These are phyloP conservation scores for Drosophila parthenogenetica DNA, from an alignment of 2,888 invertebrate species.

Conservation along the genomic window DNA sequence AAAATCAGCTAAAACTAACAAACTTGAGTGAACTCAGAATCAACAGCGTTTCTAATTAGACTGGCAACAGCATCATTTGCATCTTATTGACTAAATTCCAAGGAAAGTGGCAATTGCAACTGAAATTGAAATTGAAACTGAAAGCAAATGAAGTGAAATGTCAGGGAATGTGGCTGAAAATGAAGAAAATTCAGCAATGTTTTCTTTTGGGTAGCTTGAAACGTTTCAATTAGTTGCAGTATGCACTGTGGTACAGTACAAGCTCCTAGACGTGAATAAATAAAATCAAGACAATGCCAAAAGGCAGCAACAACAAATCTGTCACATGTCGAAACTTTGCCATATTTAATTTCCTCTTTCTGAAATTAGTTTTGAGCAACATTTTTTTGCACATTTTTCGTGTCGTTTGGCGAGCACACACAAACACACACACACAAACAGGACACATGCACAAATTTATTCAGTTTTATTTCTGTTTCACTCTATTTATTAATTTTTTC, in stretches of 20 bases:
- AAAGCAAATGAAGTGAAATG: conserved; percentile 61
- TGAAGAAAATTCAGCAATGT: conserved; percentile 56
- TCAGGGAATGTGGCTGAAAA: conserved; percentile 43
- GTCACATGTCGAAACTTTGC: conserved; percentile 77
- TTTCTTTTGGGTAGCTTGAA: conserved; percentile 30
- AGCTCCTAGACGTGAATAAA: conserved; percentile 53
- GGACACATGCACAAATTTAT: not conserved
- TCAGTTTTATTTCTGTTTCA: conserved; percentile 22
- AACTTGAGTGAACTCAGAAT: conserved; percentile 20
- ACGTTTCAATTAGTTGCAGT: conserved; percentile 71
- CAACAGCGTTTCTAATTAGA: conserved; percentile 56
- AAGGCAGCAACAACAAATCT: conserved; percentile 63
- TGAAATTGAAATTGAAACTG: conserved; percentile 38
- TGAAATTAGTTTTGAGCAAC: conserved; percentile 74
- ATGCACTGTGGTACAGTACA: conserved; percentile 6
- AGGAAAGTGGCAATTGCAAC: conserved; percentile 33
- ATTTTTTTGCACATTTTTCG: conserved; percentile 48
- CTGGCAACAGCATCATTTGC: conserved; percentile 62
- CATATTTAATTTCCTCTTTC: conserved; percentile 80
- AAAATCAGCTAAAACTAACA: conserved; percentile 47
- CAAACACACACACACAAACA: conserved; percentile 9
- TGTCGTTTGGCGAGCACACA: conserved; percentile 29
- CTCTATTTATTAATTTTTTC: conserved; percentile 22
- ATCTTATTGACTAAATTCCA: conserved; percentile 81
- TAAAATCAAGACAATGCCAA: conserved; percentile 68